Evolutionary conservation across 2,888 invertebrate species (phyloP).

Genomic region (Gortyna flavago): DNA sequence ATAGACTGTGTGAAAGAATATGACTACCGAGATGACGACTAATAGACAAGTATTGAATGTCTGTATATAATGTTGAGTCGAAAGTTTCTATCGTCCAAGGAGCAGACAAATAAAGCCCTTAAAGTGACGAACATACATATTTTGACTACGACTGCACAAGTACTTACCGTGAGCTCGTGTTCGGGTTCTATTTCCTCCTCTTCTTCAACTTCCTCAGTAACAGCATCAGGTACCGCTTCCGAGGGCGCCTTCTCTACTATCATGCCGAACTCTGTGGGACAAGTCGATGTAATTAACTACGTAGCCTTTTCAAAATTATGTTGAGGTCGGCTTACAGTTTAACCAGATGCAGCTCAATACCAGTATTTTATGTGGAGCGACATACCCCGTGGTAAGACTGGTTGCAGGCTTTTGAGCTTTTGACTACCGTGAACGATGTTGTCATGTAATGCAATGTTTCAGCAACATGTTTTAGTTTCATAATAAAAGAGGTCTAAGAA

Average conservation of each 20-base stretch:
- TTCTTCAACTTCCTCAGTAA: slow-evolving; percentile 68
- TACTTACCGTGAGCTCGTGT: slow-evolving; percentile 79
- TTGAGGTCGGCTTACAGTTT: neutral
- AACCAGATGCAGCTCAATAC: neutral
- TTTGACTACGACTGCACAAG: neutral
- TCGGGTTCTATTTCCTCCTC: slow-evolving; percentile 81
- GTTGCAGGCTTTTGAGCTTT: neutral
- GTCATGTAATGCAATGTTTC: neutral
- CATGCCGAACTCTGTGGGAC: slow-evolving; percentile 70
- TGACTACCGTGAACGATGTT: no score
- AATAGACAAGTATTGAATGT: no score
- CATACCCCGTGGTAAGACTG: neutral
- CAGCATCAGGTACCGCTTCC: slow-evolving; percentile 35
- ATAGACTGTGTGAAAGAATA: no score
- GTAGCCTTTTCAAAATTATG: neutral
- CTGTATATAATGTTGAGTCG: neutral
- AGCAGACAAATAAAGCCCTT: neutral
- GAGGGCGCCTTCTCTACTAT: slow-evolving; percentile 66
- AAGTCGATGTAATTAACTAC: neutral
- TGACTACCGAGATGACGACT: no score
- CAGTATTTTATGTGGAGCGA: neutral
- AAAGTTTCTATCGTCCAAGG: neutral
- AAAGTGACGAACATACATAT: neutral
- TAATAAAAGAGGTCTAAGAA: neutral
- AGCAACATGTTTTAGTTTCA: neutral